Conservation (phyloP, 2,888 invertebrate genomes). For the Anaspis maculata region DNA sequence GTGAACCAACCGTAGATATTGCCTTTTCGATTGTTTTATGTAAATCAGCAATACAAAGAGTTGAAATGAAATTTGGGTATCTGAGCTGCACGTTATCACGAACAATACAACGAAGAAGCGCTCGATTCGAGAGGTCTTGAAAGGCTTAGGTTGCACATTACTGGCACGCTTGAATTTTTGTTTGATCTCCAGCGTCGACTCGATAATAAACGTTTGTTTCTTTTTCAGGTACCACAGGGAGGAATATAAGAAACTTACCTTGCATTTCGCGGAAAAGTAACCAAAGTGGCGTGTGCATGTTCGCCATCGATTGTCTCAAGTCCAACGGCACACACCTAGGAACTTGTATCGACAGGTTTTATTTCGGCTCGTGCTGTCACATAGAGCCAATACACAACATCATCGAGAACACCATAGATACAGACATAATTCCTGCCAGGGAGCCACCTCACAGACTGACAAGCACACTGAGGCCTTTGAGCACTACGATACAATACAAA, state of each 20-base stretch:
- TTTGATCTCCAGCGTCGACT: too few relatives aligned
- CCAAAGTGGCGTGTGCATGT: slow-evolving; percentile 84
- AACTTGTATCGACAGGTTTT: slow-evolving; percentile 87
- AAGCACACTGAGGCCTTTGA: slow-evolving; percentile 10
- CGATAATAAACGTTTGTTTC: slow-evolving; percentile 14
- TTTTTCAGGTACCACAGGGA: slow-evolving; percentile 66
- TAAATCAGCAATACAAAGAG: too few relatives aligned
- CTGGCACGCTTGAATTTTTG: too few relatives aligned
- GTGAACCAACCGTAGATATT: too few relatives aligned
- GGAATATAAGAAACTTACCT: slow-evolving; percentile 82
- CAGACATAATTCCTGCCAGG: slow-evolving; percentile 46
- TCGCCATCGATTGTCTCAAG: slow-evolving; percentile 86
- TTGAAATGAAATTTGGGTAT: too few relatives aligned
- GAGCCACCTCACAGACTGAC: slow-evolving; percentile 30
- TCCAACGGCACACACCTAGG: slow-evolving; percentile 86
- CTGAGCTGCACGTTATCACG: too few relatives aligned
- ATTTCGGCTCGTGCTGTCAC: slow-evolving; percentile 88
- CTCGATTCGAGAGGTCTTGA: too few relatives aligned
- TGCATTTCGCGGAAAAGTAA: slow-evolving; percentile 76
- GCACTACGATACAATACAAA: slow-evolving; percentile 2
- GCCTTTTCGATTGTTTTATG: too few relatives aligned
- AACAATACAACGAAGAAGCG: too few relatives aligned
- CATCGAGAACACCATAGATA: slow-evolving; percentile 55
- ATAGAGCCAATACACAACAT: slow-evolving; percentile 55
- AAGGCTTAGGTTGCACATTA: too few relatives aligned